Base-by-base conservation (phyloP, 2,888 invertebrate species). In the Drosophila multiciliata region DNA sequence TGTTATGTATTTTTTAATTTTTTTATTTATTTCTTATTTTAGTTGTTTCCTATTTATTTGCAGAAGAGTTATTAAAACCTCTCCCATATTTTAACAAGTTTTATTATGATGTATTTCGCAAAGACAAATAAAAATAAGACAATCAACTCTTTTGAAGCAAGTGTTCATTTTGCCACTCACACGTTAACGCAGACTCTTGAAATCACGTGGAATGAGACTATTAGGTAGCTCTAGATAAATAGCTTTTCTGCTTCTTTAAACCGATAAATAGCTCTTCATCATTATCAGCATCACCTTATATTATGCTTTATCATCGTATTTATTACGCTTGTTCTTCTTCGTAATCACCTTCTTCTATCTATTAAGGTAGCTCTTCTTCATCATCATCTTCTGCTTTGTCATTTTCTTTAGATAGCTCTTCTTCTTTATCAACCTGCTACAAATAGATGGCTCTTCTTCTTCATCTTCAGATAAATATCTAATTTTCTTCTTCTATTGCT, bases 401-500 rank as follows among this genome's bases (percentile, higher is more conserved):
- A 20, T 15, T 12, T 45, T 45, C 23, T 45, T 23, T 38, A 40
- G 57, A 50, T 15, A 50, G 15, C 17, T 62, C 26, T 42, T 26
- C 42, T 48, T 45, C 26, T 54, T 52, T 50, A 53, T 59, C 53
- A 59, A 48, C n/a, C 48, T 53, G 20, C n/a, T 52, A 3, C 23
- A 23, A 3, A 23, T 23, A 15, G 8, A 23, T 2, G 15, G 15
- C 4, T 45, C 55, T 49, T 26, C 32, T 63, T 61, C 52, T 50
- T 58, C 62, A 42, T 49, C 49, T 57, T 12, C 26, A 45, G 12
- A 45, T 15, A 45, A 45, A 45, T 15, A 23, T 23, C 15, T 15
- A 29, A 54, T 26, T 23, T 64, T 66, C 52, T 53, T 63, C 64
- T 48, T 60, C 52, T 15, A 8, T 15, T 45, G 45, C 58, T 53